These are phyloP conservation scores for Eudemis profundana DNA, from an alignment of 2,888 invertebrate species.

Conservation along the genomic window DNA sequence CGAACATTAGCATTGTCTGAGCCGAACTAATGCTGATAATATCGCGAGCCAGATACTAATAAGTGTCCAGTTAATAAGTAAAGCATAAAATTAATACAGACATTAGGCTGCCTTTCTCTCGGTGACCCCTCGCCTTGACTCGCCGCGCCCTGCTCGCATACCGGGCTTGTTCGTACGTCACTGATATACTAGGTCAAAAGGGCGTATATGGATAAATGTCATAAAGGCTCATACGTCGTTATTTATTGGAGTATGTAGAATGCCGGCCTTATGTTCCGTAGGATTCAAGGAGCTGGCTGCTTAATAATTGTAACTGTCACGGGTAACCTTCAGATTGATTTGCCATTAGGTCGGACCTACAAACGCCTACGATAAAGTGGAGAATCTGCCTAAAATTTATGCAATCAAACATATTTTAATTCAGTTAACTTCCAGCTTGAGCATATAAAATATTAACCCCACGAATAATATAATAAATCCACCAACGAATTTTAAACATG, in stretches of 20 bases:
- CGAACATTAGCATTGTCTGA: slow-evolving; percentile 4
- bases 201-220: slow-evolving; percentile 10
- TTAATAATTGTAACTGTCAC: slow-evolving; percentile 36
- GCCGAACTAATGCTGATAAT: slow-evolving; percentile 7
- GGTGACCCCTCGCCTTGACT: slow-evolving; percentile 82
- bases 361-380: slow-evolving; percentile 3
- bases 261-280: slow-evolving; percentile 42
- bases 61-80: slow-evolving; percentile 47
- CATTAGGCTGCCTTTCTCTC: slow-evolving; percentile 78
- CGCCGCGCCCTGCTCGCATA: slow-evolving; percentile 77
- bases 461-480: too few species aligned
- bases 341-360: slow-evolving; percentile 17
- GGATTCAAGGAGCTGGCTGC: slow-evolving; percentile 40
- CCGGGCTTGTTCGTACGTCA: slow-evolving; percentile 66
- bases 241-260: slow-evolving; percentile 14
- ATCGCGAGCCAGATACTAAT: slow-evolving; percentile 38
- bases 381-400: slow-evolving; percentile 9
- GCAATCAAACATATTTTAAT: too few species aligned
- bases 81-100: slow-evolving; percentile 70
- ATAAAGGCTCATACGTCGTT: slow-evolving; percentile 15
- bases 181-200: slow-evolving; percentile 48
- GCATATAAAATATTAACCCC: too few species aligned
- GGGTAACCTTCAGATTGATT: slow-evolving; percentile 36
- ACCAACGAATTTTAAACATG: too few species aligned
- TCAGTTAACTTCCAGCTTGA: too few species aligned